Base-by-base conservation (phyloP, 2,797 vertebrate species). In the Takifugu rubripes region DNA sequence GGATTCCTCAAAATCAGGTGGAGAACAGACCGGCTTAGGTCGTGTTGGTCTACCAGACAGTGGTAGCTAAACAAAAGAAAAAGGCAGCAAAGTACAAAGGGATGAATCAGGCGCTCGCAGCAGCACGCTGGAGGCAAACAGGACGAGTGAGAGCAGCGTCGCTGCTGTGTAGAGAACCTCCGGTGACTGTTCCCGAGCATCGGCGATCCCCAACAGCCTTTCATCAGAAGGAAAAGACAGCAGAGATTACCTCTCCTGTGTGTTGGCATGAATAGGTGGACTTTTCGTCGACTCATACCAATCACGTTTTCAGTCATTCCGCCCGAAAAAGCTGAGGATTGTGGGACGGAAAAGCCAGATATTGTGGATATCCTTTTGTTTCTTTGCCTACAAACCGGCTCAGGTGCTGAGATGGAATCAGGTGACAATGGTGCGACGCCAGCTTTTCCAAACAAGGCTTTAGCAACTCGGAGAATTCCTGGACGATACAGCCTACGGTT, bases 291-390 rank as follows among this genome's bases (percentile, higher is more conserved):
- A 72, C 57, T 62, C 65, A 58, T 65, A 72, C 45, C 21, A 57
- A 58, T 56, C 68, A 74, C 65, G 46, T 74, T 81, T 73, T 66
- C 43, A 50, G 54, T 64, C 74, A 74, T 71, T 67, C 59, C 70
- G 60, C 57, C 52, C 58, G 74, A 87, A 75, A 60, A 76, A 75
- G 53, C 65, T 48, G 72, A 68, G 64, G 47, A 81, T 59, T 44
- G 55, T 49, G 59, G 63, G 68, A 83, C 63, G 72, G 36, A 75
- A 79, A 74, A 59, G 50, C 43, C 5, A 0, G 56, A 62, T 63
- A 73, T 69, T 72, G 74, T 76, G 64, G 55, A 48, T 61, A 54
- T 52, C 57, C 50, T 70, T 78, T 79, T 82, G 66, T 83, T 70
- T 83, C 63, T 74, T 66, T 63, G 52, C 72, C 68, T 47, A 69